Base-by-base conservation (phyloP, 37 sponge, comb jelly and placozoan genomes). In the Beroe forskalii region DNA sequence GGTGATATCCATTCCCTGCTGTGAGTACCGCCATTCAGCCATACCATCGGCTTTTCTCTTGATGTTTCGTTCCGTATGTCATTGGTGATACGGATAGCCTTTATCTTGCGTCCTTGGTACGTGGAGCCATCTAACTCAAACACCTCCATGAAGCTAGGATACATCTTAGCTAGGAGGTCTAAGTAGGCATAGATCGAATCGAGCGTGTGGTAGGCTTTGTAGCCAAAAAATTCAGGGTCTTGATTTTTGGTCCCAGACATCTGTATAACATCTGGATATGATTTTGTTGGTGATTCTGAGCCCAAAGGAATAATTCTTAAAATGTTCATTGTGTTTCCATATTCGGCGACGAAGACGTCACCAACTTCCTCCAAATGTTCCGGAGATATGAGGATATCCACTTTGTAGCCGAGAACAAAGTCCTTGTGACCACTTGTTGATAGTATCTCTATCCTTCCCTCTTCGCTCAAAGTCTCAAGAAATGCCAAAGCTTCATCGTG, bases 1-100 rank as follows among this genome's bases (percentile, higher is more conserved):
- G 76, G 76, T 17, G 76, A 75, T 4, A 75, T 75, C 76, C 76
- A 75, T 39, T 75, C 76, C 20, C 76, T 4, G 17, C 41, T 40
- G 76, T 75, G 76, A 33, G 32, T 75, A 19, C 76, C 76, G 9
- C 76, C 76, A 19, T 75, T 39, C 38, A 75, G 40, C 6, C 30
- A 75, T 8, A 75, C 17, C 76, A 40, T 40, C 6, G 76, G 76
- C 38, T 75, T 75, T 4, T 63, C 66, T 28, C 66, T 24, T 36
- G 41, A 40, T n/a, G 38, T 39, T 55, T 9, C 9, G 67, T 22
- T 67, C 3, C 76, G 23, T 1, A 22, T 2, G 30, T 19, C 25
- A 20, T 63, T 63, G 14, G 66, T 63, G 20, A 63, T 19, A 4
- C 66, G 20, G 20, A 63, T 30, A 28, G 23, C 66, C n/a, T 30